phyloP scores from a whole-genome alignment of 2,797 vertebrate species.

The Dryobates pubescens region DNA sequence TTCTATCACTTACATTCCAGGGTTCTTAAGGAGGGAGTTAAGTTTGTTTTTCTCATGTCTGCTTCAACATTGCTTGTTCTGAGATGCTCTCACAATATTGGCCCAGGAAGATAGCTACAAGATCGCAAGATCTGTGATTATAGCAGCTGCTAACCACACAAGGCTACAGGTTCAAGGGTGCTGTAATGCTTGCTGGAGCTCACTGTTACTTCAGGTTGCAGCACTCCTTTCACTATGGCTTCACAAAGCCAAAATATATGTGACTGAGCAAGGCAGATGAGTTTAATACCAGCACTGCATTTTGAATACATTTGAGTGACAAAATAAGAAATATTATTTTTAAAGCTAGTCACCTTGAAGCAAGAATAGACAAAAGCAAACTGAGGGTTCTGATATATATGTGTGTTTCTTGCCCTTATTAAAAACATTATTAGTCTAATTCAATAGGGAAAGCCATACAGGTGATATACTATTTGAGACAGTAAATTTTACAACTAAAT shows the following conservation, averaged over 20 bases:
- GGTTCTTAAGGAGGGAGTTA: not conserved
- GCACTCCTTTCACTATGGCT: not conserved
- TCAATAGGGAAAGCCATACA: not conserved
- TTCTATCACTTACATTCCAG: not conserved
- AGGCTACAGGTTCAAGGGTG: too few relatives aligned
- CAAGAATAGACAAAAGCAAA: not conserved
- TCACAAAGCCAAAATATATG: not conserved
- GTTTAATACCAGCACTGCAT: not conserved
- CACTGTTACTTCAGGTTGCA: not conserved
- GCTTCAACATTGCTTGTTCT: too few relatives aligned
- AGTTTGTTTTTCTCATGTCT: not conserved
- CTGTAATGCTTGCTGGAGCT: not conserved
- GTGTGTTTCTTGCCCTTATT: not conserved
- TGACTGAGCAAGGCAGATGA: not conserved
- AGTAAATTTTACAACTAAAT: not conserved
- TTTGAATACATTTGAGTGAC: not conserved
- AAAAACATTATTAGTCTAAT: not conserved
- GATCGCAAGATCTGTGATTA: too few relatives aligned
- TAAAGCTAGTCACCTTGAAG: not conserved
- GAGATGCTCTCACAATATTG: too few relatives aligned
- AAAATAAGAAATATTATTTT: not conserved
- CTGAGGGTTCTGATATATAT: not conserved
- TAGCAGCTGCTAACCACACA: too few relatives aligned
- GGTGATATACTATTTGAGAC: not conserved
- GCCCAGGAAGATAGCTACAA: too few relatives aligned